Percentiles rank a stretch among this genome's conserved stretches.
Conservation (phyloP, 53 echinoderm and acorn worm species). For the Arbacia lixula region DNA sequence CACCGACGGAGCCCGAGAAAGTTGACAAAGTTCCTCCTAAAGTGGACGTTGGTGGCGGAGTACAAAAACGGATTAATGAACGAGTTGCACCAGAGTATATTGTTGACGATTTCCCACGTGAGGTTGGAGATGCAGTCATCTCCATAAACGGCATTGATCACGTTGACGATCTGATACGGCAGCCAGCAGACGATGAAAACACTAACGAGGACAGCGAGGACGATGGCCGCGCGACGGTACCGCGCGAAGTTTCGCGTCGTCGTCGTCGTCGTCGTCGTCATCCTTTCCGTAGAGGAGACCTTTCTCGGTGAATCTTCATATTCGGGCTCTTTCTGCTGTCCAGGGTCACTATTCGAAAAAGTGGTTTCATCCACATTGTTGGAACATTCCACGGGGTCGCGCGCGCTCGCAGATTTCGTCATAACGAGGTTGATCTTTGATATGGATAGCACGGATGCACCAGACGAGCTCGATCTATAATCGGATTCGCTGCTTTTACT, state of each 20-base stretch:
- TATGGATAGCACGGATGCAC: background rate
- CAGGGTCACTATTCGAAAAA: background rate
- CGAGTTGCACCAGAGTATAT: slow-evolving; percentile 75
- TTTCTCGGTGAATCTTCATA: background rate
- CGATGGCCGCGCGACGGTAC: slow-evolving; percentile 3
- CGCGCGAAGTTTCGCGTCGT: background rate
- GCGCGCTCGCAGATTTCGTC: background rate
- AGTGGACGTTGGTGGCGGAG: slow-evolving; percentile 68
- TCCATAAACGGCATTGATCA: background rate
- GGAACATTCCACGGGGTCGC: background rate
- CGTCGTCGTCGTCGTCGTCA: background rate
- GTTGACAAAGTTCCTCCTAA: slow-evolving; percentile 52
- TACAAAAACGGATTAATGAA: slow-evolving; percentile 74
- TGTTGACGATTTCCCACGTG: slow-evolving; percentile 68
- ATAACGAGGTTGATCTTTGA: slow-evolving; percentile 11
- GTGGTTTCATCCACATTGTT: background rate
- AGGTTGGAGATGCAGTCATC: slow-evolving; percentile 22
- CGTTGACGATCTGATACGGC: slow-evolving; percentile 31
- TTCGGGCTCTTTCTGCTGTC: background rate
- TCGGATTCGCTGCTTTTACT: no score
- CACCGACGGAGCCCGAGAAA: background rate
- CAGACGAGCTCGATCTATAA: background rate
- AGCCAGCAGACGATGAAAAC: slow-evolving; percentile 54
- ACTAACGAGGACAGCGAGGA: slow-evolving; percentile 14
- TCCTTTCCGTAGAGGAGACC: background rate